Base-by-base conservation (phyloP, 2,113 vertebrate species). In the Calyptomena viridis region DNA sequence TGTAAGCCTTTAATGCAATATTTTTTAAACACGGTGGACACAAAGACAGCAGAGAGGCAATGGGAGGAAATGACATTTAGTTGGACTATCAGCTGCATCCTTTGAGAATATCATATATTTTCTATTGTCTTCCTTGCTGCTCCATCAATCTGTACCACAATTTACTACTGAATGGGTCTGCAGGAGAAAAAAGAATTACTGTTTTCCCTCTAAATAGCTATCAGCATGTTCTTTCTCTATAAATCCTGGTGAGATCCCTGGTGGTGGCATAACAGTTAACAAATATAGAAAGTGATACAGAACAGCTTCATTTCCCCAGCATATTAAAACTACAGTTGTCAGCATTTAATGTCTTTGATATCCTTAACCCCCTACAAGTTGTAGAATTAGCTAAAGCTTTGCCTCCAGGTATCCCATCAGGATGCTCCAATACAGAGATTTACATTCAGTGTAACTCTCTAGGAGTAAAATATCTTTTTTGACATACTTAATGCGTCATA, bases 361-460 rank as follows among this genome's bases (percentile, higher is more conserved):
- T 94, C 89, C 67, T 97, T 96, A 93, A 96, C 95, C 95, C 94
- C 95, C 92, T 92, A 96, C 94, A 94, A 95, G 94, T 85, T 92
- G 74, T 85, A 93, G 95, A 97, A 97, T 94, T 94, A 97, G 95
- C 95, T 95, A 82, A 97, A 91, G 95, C 90, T 96, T 94, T 96
- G 95, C 96, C 94, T 97, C 95, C 92, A 97, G 96, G 92, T 96
- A 94, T 94, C 95, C 95, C 95, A 93, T 91, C 92, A 96, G 95
- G 96, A 97, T 95, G 95, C 95, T 93, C 69, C 93, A 82, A 72
- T 66, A 53, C 62, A 58, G 66, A 93, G 92, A 96, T 94, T 93
- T 82, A 84, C 89, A 92, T 92, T 90, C 77, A 92, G 69, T 37
- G 73, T 81, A 93, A 92, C 90, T 95, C 93, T 94, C 85, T 89